Percentiles rank a stretch among this genome's conserved stretches.
phyloP scores from a whole-genome alignment of 2,113 vertebrate species.

The Carlito syrichta region DNA sequence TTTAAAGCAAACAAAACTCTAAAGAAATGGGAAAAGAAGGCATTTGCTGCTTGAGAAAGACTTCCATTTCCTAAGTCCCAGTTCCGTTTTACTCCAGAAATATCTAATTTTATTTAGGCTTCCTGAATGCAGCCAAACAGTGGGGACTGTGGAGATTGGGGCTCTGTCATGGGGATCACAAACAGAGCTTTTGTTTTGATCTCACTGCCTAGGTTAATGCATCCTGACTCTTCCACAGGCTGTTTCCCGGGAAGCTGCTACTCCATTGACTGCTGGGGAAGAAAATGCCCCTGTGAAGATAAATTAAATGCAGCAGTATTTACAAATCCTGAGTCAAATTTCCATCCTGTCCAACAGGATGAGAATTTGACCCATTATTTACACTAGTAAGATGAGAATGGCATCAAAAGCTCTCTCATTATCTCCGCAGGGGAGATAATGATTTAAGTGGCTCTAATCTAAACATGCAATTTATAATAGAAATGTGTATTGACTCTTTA shows the following conservation, averaged over 20 bases:
- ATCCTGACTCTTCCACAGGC: neutral
- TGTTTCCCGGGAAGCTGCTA: neutral
- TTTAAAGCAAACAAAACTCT: conserved; percentile 17
- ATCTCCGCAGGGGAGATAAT: conserved; percentile 29
- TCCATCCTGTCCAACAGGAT: conserved; percentile 43
- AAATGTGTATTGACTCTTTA: neutral
- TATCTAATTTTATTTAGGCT: conserved; percentile 38
- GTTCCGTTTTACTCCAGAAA: neutral
- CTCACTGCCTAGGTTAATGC: conserved; percentile 51
- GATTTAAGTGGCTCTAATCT: conserved; percentile 55
- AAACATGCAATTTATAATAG: neutral
- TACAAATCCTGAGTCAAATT: conserved; percentile 34
- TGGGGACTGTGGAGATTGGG: neutral
- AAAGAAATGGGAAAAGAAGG: neutral
- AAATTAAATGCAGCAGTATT: conserved; percentile 40
- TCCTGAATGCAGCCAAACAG: neutral
- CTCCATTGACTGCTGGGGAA: neutral
- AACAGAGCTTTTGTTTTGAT: conserved; percentile 54
- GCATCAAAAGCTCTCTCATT: conserved; percentile 53
- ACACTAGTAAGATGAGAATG: conserved; percentile 36
- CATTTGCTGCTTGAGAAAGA: neutral
- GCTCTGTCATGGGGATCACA: neutral
- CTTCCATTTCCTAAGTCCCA: neutral
- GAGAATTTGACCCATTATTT: conserved; percentile 43
- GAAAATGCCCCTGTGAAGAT: neutral